phyloP scores from a whole-genome alignment of 2,888 invertebrate species.

The Apamea anceps region DNA sequence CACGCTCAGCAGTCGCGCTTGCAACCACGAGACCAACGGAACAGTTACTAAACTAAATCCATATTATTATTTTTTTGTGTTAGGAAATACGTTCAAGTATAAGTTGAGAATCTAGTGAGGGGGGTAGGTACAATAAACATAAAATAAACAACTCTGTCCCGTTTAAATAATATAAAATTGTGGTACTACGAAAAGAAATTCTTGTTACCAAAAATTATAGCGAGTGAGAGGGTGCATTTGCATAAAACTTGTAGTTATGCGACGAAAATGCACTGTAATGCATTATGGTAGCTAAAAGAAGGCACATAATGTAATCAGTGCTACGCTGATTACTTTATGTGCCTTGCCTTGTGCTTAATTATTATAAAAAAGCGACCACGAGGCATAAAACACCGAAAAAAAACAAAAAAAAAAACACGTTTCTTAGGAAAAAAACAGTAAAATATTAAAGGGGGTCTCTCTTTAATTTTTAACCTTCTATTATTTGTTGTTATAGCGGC shows the following conservation, averaged over 20 bases:
- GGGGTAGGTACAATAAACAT: too few species aligned
- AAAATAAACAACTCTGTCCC: background rate
- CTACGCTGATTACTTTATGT: too few species aligned
- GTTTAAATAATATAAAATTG: background rate
- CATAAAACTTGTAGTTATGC: background rate
- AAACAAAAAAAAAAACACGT: too few species aligned
- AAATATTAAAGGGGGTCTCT: too few species aligned
- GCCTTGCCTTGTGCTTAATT: background rate
- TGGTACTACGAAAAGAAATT: background rate
- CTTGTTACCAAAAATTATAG: background rate
- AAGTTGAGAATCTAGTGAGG: background rate
- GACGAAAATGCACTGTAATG: background rate
- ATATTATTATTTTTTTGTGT: background rate
- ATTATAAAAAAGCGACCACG: background rate
- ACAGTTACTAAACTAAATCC: background rate
- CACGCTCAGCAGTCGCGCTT: too few species aligned
- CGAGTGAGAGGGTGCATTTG: background rate
- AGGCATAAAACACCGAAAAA: too few species aligned
- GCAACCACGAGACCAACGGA: too few species aligned
- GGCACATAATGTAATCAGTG: background rate
- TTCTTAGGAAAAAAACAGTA: too few species aligned
- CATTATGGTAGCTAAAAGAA: background rate
- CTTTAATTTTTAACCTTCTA: too few species aligned
- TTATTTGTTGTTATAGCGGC: too few species aligned
- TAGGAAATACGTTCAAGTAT: too few species aligned